Conservation (phyloP, 2,888 invertebrate species). For the Resseliella maxima region DNA sequence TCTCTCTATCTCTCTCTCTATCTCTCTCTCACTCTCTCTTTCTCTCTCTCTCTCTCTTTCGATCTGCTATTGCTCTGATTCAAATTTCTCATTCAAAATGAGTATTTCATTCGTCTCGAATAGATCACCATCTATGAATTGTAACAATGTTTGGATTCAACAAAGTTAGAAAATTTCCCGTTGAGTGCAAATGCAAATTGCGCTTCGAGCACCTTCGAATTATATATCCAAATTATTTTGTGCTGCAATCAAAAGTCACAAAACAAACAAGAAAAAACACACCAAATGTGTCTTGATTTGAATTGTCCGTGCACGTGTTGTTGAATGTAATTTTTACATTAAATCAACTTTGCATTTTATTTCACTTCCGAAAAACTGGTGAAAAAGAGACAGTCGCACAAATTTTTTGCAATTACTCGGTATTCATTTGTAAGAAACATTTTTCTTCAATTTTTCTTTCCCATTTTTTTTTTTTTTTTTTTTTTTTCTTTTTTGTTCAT, state of each 20-base stretch:
- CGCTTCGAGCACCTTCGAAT: neutral
- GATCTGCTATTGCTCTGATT: too few species aligned
- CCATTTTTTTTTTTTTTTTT: too few species aligned
- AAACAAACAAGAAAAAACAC: neutral
- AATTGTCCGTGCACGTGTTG: neutral
- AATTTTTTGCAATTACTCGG: too few species aligned
- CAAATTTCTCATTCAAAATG: too few species aligned
- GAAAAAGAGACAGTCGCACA: too few species aligned
- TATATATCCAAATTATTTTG: neutral
- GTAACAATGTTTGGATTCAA: neutral
- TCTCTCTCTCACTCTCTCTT: too few species aligned
- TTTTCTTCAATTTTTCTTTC: too few species aligned
- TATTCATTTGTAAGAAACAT: too few species aligned
- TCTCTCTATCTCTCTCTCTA: neutral
- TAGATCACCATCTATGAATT: neutral
- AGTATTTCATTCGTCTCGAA: neutral
- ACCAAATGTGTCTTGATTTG: neutral
- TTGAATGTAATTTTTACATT: slow-evolving; percentile 9
- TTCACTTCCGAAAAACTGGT: too few species aligned
- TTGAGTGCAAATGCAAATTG: neutral
- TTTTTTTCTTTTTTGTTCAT: too few species aligned
- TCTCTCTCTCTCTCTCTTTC: too few species aligned
- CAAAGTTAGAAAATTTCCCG: neutral
- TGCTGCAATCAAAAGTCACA: slow-evolving; percentile 2
- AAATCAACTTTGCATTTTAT: neutral